Evolutionary conservation across 2,888 invertebrate genomes (phyloP).

Genomic region (Parnassius smintheus): DNA sequence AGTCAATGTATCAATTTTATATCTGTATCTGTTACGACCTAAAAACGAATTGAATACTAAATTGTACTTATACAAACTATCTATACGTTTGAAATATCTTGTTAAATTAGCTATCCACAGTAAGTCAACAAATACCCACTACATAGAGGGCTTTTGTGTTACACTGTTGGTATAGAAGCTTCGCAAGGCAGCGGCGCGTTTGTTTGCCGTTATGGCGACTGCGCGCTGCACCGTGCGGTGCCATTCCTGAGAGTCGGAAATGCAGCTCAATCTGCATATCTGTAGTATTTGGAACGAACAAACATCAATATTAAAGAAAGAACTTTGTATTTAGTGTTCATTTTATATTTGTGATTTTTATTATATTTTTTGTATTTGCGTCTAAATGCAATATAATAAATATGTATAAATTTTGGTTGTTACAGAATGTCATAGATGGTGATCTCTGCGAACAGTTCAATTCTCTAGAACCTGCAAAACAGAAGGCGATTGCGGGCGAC

Average conservation of each 20-base stretch:
- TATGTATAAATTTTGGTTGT: constrained; percentile 2
- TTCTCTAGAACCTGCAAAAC: constrained; percentile 95
- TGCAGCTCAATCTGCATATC: constrained; percentile 42
- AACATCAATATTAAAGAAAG: not conserved
- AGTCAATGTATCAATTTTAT: too few relatives aligned
- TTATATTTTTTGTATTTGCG: too few relatives aligned
- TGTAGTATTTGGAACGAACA: constrained; percentile 75
- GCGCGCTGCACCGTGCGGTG: constrained; percentile 39
- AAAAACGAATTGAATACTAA: too few relatives aligned
- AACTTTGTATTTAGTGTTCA: too few relatives aligned
- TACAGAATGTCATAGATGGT: constrained; percentile 97
- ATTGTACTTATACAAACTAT: too few relatives aligned
- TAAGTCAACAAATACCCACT: constrained; percentile 66
- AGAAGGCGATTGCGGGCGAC: constrained; percentile 96
- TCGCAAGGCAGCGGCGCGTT: constrained; percentile 41
- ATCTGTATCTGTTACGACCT: too few relatives aligned
- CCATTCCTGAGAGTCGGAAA: constrained; percentile 73
- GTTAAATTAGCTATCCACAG: constrained; percentile 46
- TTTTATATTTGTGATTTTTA: too few relatives aligned
- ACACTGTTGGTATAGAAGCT: constrained; percentile 69
- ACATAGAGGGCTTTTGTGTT: constrained; percentile 56
- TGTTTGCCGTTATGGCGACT: constrained; percentile 58
- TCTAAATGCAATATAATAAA: too few relatives aligned
- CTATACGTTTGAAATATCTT: too few relatives aligned
- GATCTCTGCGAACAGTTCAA: constrained; percentile 99